Evolutionary conservation across 2,888 invertebrate species (phyloP).

Genomic region (Ceraclea dissimilis): DNA sequence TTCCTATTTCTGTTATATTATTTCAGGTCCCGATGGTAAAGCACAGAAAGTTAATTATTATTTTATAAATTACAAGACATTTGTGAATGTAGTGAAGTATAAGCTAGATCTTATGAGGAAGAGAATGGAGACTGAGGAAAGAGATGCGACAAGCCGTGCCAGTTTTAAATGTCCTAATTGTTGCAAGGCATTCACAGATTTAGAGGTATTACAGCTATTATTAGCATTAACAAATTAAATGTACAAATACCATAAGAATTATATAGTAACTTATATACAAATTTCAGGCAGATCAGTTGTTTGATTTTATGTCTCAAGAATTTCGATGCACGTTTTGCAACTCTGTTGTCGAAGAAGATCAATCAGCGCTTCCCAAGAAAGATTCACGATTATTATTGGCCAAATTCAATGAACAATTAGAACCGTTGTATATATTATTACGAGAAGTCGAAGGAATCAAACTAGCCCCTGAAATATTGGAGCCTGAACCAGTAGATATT

Average conservation of each 20-base stretch:
- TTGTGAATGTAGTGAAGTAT: constrained; percentile 96
- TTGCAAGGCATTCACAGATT: constrained; percentile 89
- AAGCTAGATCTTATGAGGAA: constrained; percentile 94
- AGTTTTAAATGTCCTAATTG: constrained; percentile 92
- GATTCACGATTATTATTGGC: constrained; percentile 86
- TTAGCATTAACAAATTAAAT: not conserved
- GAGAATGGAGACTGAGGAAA: constrained; percentile 90
- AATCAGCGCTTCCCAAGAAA: constrained; percentile 86
- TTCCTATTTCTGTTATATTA: too few species aligned
- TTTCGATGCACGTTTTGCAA: constrained; percentile 87
- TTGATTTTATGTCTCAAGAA: constrained; percentile 76
- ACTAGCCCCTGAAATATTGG: constrained; percentile 84
- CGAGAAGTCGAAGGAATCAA: constrained; percentile 90
- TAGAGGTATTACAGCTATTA: constrained; percentile 80
- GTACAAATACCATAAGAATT: too few species aligned
- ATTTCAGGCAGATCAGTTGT: constrained; percentile 73
- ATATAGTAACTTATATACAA: too few species aligned
- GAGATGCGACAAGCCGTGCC: constrained; percentile 89
- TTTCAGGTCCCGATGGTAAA: constrained; percentile 71
- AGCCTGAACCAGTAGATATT: constrained; percentile 89
- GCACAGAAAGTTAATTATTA: constrained; percentile 95
- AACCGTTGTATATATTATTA: constrained; percentile 82
- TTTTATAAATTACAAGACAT: constrained; percentile 94
- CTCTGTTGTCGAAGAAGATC: constrained; percentile 88
- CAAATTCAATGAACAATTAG: constrained; percentile 90